These are phyloP conservation scores for Chrysolophus pictus DNA, from an alignment of 2,797 vertebrate genomes.

Conservation along the genomic window DNA sequence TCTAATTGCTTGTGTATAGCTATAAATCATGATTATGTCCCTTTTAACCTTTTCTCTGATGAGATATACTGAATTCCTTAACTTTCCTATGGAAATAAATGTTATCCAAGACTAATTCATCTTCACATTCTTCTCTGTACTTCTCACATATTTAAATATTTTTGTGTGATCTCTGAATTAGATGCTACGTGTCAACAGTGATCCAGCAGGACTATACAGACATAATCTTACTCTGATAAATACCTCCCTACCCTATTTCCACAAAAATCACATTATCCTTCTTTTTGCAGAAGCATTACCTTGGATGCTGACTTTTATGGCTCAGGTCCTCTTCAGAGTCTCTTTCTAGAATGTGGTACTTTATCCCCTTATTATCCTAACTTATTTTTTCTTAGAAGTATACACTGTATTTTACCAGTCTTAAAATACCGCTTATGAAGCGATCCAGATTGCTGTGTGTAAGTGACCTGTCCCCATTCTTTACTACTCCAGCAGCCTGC, in stretches of 20 bases:
- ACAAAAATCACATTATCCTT: not conserved
- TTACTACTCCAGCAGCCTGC: conserved; percentile 33
- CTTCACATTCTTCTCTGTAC: not conserved
- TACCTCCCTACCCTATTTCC: not conserved
- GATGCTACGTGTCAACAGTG: conserved; percentile 3
- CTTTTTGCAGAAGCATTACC: not conserved
- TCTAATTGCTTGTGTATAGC: conserved; percentile 52
- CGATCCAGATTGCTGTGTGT: conserved; percentile 37
- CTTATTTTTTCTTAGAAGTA: conserved; percentile 30
- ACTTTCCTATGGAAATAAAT: conserved; percentile 36
- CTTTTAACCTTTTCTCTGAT: conserved; percentile 69
- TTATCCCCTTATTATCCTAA: conserved; percentile 6
- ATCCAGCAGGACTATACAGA: not conserved
- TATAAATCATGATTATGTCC: conserved; percentile 63
- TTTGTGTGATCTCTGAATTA: conserved; percentile 16
- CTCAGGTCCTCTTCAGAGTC: not conserved
- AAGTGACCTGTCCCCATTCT: conserved; percentile 53
- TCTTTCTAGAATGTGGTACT: not conserved
- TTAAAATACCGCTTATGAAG: conserved; percentile 45
- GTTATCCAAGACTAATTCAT: conserved; percentile 31
- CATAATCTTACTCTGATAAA: not conserved
- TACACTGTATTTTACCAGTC: not conserved
- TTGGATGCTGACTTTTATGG: not conserved
- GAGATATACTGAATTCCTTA: conserved; percentile 53
- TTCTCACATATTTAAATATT: conserved; percentile 16